Base-by-base conservation (phyloP, 2,113 vertebrate genomes). In the Oxygymnocypris stewartii region DNA sequence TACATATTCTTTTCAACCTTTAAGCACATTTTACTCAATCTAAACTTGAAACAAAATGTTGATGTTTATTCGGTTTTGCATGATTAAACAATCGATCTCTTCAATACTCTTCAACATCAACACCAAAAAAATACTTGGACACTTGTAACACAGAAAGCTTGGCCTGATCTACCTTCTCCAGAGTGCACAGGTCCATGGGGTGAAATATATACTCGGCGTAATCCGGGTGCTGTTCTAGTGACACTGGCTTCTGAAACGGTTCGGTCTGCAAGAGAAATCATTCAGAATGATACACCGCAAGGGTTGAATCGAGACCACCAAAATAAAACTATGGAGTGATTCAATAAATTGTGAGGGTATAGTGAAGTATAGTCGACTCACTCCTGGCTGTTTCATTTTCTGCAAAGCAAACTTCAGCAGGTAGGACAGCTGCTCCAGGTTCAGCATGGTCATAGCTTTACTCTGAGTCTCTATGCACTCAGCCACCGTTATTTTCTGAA, bases 401-500 rank as follows among this genome's bases (percentile, higher is more conserved):
- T 99, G 97, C 92, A 99, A 97, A 93, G 98, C 98, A 94, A 98
- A 99, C 96, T 99, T 99, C 90, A 99, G 96, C 93, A 99, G 96
- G 93, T 98, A 99, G 23, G 97, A 99, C 87, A 99, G 95, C 91
- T 99, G 98, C 92, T 99, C 97, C 67, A 97, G 96, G 88, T 96
- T 98, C 90, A 99, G 94, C 97, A 99, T 99, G 51, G 96, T 98
- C 98, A 99, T 99, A 89, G 98, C 98, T 93, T 98, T 99, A 93
- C 98, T 99, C 94, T 99, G 97, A 51, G 98, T 99, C 95, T 99
- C 97, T 93, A 99, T 99, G 96, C 98, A 99, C 92, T 99, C 98
- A 87, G 98, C 98, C 2, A 99, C 98, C 81, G 98, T 99, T 93
- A 99, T 98, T 97, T 99, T 99, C 98, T 99, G 93, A 37, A 93